Conservation (phyloP, 2,888 invertebrate genomes). For the Emesis russula region DNA sequence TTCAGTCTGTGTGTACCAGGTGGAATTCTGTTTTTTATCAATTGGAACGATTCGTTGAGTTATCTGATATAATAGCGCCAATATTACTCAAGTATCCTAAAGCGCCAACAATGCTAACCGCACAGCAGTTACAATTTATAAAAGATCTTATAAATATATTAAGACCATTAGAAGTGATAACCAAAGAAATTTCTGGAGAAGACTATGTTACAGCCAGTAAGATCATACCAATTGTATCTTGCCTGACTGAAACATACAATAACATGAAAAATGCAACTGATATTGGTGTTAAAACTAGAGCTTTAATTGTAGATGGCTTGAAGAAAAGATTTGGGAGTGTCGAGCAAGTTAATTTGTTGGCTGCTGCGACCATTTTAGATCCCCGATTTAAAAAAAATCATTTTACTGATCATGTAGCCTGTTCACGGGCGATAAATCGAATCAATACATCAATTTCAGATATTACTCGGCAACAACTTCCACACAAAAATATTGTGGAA, state of each 20-base stretch:
- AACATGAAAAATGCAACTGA: slow-evolving; percentile 83
- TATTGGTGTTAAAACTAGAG: slow-evolving; percentile 77
- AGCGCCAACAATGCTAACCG: slow-evolving; percentile 87
- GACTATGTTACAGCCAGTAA: slow-evolving; percentile 88
- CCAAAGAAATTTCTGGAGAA: slow-evolving; percentile 88
- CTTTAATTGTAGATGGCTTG: slow-evolving; percentile 73
- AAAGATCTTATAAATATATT: slow-evolving; percentile 86
- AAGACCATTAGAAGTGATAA: slow-evolving; percentile 87
- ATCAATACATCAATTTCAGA: slow-evolving; percentile 86
- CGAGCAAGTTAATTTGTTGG: slow-evolving; percentile 85
- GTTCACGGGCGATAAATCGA: slow-evolving; percentile 80
- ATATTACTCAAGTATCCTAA: slow-evolving; percentile 87
- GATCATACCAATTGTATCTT: slow-evolving; percentile 87
- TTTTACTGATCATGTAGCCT: slow-evolving; percentile 84
- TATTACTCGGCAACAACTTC: slow-evolving; percentile 79
- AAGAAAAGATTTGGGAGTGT: slow-evolving; percentile 81
- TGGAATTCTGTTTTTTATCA: slow-evolving; percentile 82
- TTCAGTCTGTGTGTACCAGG: slow-evolving; percentile 85
- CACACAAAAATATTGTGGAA: slow-evolving; percentile 85
- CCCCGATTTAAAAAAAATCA: slow-evolving; percentile 85
- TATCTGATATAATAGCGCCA: slow-evolving; percentile 86
- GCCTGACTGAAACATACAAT: slow-evolving; percentile 87
- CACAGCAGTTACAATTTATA: slow-evolving; percentile 81
- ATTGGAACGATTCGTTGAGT: slow-evolving; percentile 46
- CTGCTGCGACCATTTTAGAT: slow-evolving; percentile 86